These are phyloP conservation scores for Malurus leucopterus DNA, from an alignment of 2,797 vertebrate genomes.

Conservation along the genomic window DNA sequence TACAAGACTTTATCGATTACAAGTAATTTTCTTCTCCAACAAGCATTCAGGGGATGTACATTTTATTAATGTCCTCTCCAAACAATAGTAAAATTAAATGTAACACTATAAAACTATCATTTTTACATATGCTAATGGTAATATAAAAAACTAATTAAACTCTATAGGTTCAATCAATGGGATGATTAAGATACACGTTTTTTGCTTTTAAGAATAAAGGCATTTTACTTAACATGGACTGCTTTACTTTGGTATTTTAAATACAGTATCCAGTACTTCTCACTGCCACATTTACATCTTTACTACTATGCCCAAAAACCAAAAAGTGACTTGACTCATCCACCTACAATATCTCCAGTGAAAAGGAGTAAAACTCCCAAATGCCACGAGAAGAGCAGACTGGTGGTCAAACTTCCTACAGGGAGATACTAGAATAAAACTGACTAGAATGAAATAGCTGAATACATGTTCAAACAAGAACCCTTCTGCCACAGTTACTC, in stretches of 20 bases:
- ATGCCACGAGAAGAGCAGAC: fast-evolving
- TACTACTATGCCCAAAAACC: neutral
- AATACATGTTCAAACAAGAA: neutral
- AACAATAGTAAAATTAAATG: neutral
- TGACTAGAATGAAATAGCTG: neutral
- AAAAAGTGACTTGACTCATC: neutral
- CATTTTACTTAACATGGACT: neutral
- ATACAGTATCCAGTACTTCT: neutral
- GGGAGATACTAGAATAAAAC: neutral
- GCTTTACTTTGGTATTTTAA: neutral
- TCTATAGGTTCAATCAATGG: neutral
- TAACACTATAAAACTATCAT: neutral
- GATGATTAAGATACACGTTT: neutral
- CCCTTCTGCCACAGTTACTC: neutral
- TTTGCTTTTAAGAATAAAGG: neutral
- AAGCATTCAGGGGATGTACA: neutral
- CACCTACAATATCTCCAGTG: neutral
- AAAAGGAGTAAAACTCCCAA: neutral
- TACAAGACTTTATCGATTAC: neutral
- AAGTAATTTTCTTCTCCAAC: neutral
- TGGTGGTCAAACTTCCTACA: neutral
- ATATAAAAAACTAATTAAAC: neutral
- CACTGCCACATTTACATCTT: neutral
- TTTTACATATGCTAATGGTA: neutral
- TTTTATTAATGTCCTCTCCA: neutral